Percentiles rank a stretch among this genome's conserved stretches.
Evolutionary conservation across 2,113 vertebrate genomes (phyloP).

Genomic region (Mesocricetus auratus): DNA sequence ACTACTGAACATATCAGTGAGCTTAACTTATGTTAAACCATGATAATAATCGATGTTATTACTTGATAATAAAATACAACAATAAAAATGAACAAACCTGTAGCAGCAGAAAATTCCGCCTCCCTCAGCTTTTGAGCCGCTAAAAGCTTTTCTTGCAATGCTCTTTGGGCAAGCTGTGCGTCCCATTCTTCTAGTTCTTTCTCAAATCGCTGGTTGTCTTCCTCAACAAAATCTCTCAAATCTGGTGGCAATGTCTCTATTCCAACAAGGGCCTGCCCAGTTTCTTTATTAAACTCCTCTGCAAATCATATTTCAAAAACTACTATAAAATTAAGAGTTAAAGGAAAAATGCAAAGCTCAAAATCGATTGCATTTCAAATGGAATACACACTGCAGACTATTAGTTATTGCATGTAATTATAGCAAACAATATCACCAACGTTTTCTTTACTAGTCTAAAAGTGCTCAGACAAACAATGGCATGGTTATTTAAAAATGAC

Average conservation of each 20-base stretch:
- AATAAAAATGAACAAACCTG: slow-evolving; percentile 83
- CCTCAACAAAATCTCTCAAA: slow-evolving; percentile 95
- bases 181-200: slow-evolving; percentile 97
- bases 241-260: slow-evolving; percentile 96
- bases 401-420: background rate
- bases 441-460: slow-evolving; percentile 18
- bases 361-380: slow-evolving; percentile 47
- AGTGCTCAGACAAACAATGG: slow-evolving; percentile 27
- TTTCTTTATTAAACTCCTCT: slow-evolving; percentile 98
- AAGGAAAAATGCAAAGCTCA: slow-evolving; percentile 59
- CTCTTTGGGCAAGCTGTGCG: slow-evolving; percentile 91
- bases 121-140: slow-evolving; percentile 86
- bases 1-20: background rate
- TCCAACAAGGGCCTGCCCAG: slow-evolving; percentile 94
- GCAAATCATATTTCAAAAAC: slow-evolving; percentile 72
- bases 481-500: background rate
- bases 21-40: background rate
- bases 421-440: slow-evolving; percentile 2
- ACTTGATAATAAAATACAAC: background rate
- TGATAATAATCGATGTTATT: background rate
- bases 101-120: slow-evolving; percentile 86
- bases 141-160: slow-evolving; percentile 93
- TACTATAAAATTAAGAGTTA: slow-evolving; percentile 65
- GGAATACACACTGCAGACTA: slow-evolving; percentile 5
- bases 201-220: slow-evolving; percentile 95